Percentiles rank a stretch among this genome's conserved stretches.
phyloP scores from a whole-genome alignment of 2,888 invertebrate species.

The Barypeithes pellucidus region DNA sequence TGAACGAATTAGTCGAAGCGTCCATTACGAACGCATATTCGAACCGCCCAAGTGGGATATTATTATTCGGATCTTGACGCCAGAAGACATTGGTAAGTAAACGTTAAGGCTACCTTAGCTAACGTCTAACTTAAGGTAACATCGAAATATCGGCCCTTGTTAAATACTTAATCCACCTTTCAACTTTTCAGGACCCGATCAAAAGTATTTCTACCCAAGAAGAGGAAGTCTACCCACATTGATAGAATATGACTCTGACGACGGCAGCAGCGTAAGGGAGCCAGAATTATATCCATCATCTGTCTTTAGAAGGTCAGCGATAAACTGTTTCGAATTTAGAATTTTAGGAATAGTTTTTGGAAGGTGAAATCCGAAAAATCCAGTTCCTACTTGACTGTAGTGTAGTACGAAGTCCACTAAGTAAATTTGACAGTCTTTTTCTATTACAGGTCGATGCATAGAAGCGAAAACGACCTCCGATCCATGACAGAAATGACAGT shows the following conservation, averaged over 20 bases:
- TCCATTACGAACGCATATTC: constrained; percentile 86
- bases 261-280: constrained; percentile 80
- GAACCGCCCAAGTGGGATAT: constrained; percentile 95
- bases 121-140: too few relatives aligned
- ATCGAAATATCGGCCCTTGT: too few relatives aligned
- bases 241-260: constrained; percentile 91
- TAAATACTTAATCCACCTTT: too few relatives aligned
- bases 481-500: constrained; percentile 95
- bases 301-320: constrained; percentile 66
- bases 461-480: constrained; percentile 83
- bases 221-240: constrained; percentile 90
- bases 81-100: constrained; percentile 64
- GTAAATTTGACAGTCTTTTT: constrained; percentile 63
- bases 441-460: constrained; percentile 81
- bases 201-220: constrained; percentile 75
- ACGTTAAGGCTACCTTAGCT: too few relatives aligned
- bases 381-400: too few relatives aligned
- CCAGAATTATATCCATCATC: constrained; percentile 48
- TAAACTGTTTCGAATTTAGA: background rate
- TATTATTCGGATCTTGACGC: constrained; percentile 83
- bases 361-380: too few relatives aligned
- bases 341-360: too few relatives aligned
- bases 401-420: too few relatives aligned
- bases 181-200: constrained; percentile 42
- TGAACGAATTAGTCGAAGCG: constrained; percentile 87